Percentiles rank a stretch among this genome's conserved stretches.
Conservation (phyloP, 2,888 invertebrate species). For the Epinotia ramella region DNA sequence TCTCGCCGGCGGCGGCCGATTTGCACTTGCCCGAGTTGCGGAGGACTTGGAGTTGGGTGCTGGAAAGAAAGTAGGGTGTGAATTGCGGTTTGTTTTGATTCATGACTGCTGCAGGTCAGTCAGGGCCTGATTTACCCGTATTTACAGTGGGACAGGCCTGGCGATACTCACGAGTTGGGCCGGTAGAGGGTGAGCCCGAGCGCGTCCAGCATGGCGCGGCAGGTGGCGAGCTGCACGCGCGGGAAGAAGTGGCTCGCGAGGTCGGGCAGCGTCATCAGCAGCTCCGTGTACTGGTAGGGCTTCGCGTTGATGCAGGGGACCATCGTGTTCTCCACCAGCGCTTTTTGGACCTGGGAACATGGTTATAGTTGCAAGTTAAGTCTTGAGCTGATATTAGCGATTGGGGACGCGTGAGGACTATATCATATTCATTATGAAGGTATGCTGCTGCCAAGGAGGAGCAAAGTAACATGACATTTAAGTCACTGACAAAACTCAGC, state of each 20-base stretch:
- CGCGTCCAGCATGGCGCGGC: constrained; percentile 92
- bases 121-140: too few relatives aligned
- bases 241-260: constrained; percentile 93
- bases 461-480: too few relatives aligned
- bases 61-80: constrained; percentile 57
- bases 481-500: too few relatives aligned
- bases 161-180: constrained; percentile 91
- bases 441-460: too few relatives aligned
- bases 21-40: constrained; percentile 91
- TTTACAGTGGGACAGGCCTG: too few relatives aligned
- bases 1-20: constrained; percentile 86
- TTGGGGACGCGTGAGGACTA: too few relatives aligned
- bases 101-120: too few relatives aligned
- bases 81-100: not conserved
- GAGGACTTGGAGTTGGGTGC: constrained; percentile 90
- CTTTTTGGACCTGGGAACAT: constrained; percentile 88
- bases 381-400: too few relatives aligned
- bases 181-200: constrained; percentile 92
- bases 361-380: constrained; percentile 45
- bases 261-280: constrained; percentile 93
- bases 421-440: too few relatives aligned
- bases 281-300: constrained; percentile 92
- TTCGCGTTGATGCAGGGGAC: constrained; percentile 95
- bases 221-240: constrained; percentile 89
- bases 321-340: constrained; percentile 91